Base-by-base conservation (phyloP, 2,797 vertebrate genomes). In the Gambelia wislizenii region DNA sequence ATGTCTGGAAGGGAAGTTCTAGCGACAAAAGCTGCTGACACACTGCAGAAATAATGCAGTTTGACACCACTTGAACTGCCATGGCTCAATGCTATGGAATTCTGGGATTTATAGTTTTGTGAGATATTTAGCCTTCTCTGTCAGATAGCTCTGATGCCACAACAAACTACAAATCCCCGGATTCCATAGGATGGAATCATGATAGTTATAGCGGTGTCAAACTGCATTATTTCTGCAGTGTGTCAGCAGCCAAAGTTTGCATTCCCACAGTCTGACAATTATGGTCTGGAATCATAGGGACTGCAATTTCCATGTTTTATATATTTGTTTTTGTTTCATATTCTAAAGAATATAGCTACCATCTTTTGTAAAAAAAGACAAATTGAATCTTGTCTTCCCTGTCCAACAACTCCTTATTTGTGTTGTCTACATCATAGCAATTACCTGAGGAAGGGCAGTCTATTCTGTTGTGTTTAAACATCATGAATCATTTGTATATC, bases 401-500 rank as follows among this genome's bases (percentile, higher is more conserved):
- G 36, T 7, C 44, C 27, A 27, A 84, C 6, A 47, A n/a, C 82
- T 18, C 22, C 90, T 1, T 83, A 84, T 36, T 64, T 83, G 49
- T 9, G 70, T 27, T 61, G 0, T 56, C 1, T n/a, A 9, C 83
- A 42, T 2, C 12, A 59, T 0, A 14, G 78, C 69, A 86, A 3
- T 81, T 91, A 91, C 36, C 74, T 30, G 67, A 76, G 44, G 42
- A 91, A 89, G 74, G 42, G 77, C 36, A 80, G 85, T 77, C 74
- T 83, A 0, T 27, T 92, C 27, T 76, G n/a, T 47, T 67, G 86
- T 36, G 69, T 91, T 92, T 90, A 36, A 87, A 86, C 59, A 64
- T 70, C 77, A 33, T 52, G n/a, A 2, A 90, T 16, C 88, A 52
- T 93, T 91, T 91, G 81, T 74, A 85, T 3, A 87, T 67, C 47